Evolutionary conservation across 2,113 vertebrate species (phyloP).

Genomic region (Prunella fulvescens): DNA sequence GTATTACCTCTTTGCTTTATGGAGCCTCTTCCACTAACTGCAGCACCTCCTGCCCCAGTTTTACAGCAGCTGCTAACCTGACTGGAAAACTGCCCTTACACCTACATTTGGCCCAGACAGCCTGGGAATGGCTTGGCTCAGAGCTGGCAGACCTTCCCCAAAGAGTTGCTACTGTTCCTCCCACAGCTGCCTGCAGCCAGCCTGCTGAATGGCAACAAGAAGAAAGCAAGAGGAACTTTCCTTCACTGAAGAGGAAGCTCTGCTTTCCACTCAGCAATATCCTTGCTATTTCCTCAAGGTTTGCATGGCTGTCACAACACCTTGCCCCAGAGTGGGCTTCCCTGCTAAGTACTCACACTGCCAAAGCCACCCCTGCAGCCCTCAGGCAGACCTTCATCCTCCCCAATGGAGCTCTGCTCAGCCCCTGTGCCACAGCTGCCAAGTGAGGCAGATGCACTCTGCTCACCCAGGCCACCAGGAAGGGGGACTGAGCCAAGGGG

Average conservation of each 20-base stretch:
- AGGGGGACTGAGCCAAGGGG: background rate
- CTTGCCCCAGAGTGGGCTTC: background rate
- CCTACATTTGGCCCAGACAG: background rate
- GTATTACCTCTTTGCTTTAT: background rate
- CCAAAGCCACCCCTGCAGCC: background rate
- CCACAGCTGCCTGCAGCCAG: background rate
- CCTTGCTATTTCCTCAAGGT: background rate
- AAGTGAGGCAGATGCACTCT: background rate
- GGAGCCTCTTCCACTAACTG: background rate
- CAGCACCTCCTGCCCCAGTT: background rate
- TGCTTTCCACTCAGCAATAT: background rate
- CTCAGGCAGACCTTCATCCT: background rate
- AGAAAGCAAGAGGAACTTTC: background rate
- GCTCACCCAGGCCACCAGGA: fast-evolving
- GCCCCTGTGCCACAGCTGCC: fast-evolving
- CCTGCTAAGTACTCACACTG: fast-evolving
- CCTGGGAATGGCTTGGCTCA: background rate
- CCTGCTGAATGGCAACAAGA: fast-evolving
- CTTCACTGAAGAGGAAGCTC: background rate
- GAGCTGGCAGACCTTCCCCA: background rate
- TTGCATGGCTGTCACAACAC: background rate
- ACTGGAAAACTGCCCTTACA: background rate
- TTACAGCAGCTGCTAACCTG: background rate
- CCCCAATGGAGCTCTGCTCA: background rate
- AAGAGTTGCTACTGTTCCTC: background rate